Evolutionary conservation across 2,113 vertebrate species (phyloP), one percentile per base, ranked within the genome.

Genomic region (Columba livia): DNA sequence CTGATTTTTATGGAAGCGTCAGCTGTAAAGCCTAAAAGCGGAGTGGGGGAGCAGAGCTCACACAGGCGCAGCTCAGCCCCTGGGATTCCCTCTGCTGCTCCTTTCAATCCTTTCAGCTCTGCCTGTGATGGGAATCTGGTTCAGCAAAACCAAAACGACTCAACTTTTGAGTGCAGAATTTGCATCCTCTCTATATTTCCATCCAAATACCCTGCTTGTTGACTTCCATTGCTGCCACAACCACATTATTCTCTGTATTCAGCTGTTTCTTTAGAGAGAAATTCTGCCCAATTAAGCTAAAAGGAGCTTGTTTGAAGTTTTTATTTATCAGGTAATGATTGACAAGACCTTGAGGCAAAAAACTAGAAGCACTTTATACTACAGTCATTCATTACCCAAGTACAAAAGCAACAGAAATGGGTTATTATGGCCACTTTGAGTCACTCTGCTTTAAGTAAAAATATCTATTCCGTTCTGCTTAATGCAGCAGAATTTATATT

Each of bases 251-350:
- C 85, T 79, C 73, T 62, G n/a, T 34, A 28, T 58, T 69, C 84
- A 87, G 24, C 61, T 9, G 0, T 66, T 82, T 53, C 73, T 95
- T 66, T 15, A 2, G 65, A 92, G 40, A 90, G 62, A 96, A 95
- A 89, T 80, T 61, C 65, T 90, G 44, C 86, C 88, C 94, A 96
- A 96, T 96, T 96, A 97, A 87, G 70, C 84, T 82, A 73, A 92
- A 92, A 93, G 79, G 85, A 87, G 77, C 54, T 80, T 4, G 88
- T 95, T 95, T 97, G 96, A 97, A 95, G 93, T 94, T 95, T 93
- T 94, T 95, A 96, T 97, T 95, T 92, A 96, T 94, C 96, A 92
- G 92, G 96, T 96, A 97, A 90, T 96, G 94, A 96, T 95, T 96
- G 96, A 96, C 93, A 96, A 95, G 96, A 93, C 96, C 96, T 97